Evolutionary conservation across 2,888 invertebrate genomes (phyloP).

Genomic region (Aspidiotus rigidus): DNA sequence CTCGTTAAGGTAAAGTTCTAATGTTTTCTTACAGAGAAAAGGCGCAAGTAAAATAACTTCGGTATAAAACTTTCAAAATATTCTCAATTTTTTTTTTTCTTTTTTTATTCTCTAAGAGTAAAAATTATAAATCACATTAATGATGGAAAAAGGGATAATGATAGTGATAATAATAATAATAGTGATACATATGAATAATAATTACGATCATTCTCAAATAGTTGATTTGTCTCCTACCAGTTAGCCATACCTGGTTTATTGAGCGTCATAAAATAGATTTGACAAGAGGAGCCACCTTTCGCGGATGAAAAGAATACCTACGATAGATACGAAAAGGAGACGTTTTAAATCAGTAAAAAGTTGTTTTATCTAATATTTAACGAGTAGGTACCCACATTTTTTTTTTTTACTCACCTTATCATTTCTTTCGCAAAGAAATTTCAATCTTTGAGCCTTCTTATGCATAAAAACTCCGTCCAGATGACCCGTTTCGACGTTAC

Average conservation of each 20-base stretch:
- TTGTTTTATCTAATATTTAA: background rate
- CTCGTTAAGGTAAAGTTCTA: background rate
- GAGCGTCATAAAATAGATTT: slow-evolving; percentile 99
- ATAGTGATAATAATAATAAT: background rate
- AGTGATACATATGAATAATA: background rate
- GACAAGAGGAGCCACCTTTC: slow-evolving; percentile 96
- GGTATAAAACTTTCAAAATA: too few relatives aligned
- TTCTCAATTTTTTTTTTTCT: background rate
- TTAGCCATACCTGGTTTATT: slow-evolving; percentile 99
- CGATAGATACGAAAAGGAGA: slow-evolving; percentile 36
- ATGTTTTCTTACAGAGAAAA: too few relatives aligned
- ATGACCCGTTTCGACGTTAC: slow-evolving; percentile 97
- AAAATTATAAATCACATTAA: background rate
- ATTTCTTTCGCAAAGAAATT: slow-evolving; percentile 99
- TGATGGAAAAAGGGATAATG: background rate
- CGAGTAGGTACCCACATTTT: too few relatives aligned
- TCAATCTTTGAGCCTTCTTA: slow-evolving; percentile 99
- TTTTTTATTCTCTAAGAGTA: background rate
- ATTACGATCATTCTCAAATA: background rate
- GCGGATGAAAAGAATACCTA: slow-evolving; percentile 99
- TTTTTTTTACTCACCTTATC: slow-evolving; percentile 70
- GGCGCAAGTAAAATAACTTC: too few relatives aligned
- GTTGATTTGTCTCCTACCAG: slow-evolving; percentile 58
- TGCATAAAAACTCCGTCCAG: slow-evolving; percentile 99
- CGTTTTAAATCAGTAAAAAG: background rate